Base-by-base conservation (phyloP, 2,113 vertebrate species). In the Prunella himalayana region DNA sequence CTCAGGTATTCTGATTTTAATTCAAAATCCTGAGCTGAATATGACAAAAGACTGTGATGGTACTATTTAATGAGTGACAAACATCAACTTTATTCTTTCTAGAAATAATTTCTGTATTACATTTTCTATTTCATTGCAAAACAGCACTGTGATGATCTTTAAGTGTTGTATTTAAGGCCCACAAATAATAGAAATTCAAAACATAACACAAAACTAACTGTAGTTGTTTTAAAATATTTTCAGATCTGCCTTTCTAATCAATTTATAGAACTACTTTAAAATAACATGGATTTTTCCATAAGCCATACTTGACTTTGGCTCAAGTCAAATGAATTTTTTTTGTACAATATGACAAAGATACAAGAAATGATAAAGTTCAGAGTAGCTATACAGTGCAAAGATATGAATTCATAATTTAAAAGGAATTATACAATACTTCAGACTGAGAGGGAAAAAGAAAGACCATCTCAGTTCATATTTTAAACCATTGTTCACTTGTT, bases 1-100 rank as follows among this genome's bases (percentile, higher is more conserved):
- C 92, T 95, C 75, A 90, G 91, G 84, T 97, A 92, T 94, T 86
- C 86, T 97, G 91, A 97, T 96, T 98, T 80, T 94, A 97, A 98
- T 98, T 98, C 94, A 94, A 97, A 98, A 97, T 97, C 97, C 90
- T 86, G 90, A 98, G 93, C 78, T 98, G 91, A 98, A 96, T 95
- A 92, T 95, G 79, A 96, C 83, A 98, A 95, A 88, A 82, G 49
- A 47, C 90, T 94, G 69, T 89, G 92, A 97, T 98, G 92, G 92
- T 97, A 94, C 91, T 50, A 96, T 92, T 97, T 97, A 98, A 98
- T 93, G 95, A 98, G 95, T 82, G 96, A 96, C 57, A 94, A 96
- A 96, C 73, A 75, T 82, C 86, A 56, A 70, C 79, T 97, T 97
- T 95, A 95, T 95, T 97, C 91, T 95, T 87, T 68, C 81, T 94